These are phyloP conservation scores for Cebus imitator DNA, from an alignment of 2,113 vertebrate species.

Conservation along the genomic window DNA sequence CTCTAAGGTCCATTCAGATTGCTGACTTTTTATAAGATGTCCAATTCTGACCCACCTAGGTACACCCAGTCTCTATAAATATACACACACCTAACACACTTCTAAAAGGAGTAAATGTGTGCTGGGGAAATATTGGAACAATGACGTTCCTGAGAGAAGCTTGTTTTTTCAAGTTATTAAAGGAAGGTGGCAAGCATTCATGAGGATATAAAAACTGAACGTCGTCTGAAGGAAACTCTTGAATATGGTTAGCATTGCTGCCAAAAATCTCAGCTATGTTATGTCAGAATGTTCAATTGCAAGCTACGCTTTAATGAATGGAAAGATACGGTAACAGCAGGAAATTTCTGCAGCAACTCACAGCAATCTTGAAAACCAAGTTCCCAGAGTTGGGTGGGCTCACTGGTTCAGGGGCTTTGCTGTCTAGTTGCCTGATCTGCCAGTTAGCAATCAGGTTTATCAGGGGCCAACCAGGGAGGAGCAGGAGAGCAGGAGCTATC, in stretches of 20 bases:
- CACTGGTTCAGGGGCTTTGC: constrained; percentile 26
- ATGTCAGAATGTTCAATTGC: constrained; percentile 84
- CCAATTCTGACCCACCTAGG: constrained; percentile 65
- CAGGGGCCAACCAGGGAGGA: background rate
- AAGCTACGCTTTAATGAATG: constrained; percentile 83
- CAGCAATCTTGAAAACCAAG: constrained; percentile 76
- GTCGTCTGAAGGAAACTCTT: constrained; percentile 81
- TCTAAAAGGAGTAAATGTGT: constrained; percentile 75
- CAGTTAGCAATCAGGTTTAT: background rate
- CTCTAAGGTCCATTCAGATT: constrained; percentile 76
- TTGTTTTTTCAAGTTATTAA: constrained; percentile 85
- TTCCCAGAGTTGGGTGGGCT: constrained; percentile 62
- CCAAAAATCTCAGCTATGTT: constrained; percentile 86
- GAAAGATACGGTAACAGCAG: constrained; percentile 82
- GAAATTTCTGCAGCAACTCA: constrained; percentile 77
- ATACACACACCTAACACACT: constrained; percentile 75
- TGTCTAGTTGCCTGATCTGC: background rate
- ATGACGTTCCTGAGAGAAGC: constrained; percentile 80
- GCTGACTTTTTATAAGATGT: constrained; percentile 78
- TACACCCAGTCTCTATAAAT: constrained; percentile 81
- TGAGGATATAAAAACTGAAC: constrained; percentile 83
- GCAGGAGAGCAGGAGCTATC: background rate
- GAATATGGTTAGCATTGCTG: constrained; percentile 80
- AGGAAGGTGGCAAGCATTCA: constrained; percentile 82
- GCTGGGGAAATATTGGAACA: constrained; percentile 77